Conservation (phyloP, 30 jellyfish, hydroid and myxozoan species). For the Mastigias papua region DNA sequence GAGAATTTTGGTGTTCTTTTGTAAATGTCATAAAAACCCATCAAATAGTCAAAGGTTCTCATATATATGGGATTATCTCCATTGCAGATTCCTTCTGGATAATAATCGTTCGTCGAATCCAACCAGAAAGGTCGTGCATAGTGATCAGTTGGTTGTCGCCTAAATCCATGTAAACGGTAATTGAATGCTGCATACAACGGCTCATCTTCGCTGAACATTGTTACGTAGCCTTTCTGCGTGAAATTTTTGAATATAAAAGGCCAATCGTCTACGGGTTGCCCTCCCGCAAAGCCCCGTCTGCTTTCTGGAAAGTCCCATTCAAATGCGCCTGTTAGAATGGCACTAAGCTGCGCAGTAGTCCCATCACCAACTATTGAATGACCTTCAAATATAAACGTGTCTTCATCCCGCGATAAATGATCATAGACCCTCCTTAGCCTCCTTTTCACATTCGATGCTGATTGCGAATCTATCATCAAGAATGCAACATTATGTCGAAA, state of each 20-base stretch:
- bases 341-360: slow-evolving; percentile 87
- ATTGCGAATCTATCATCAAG: slow-evolving; percentile 81
- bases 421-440: slow-evolving; percentile 52
- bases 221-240: slow-evolving; percentile 62
- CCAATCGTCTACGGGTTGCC: slow-evolving; percentile 79
- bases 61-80: slow-evolving; percentile 42
- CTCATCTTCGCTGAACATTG: slow-evolving; percentile 76
- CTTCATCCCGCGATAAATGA: slow-evolving; percentile 14
- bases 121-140: slow-evolving; percentile 83
- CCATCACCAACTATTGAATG: slow-evolving; percentile 95
- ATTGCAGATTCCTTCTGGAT: slow-evolving; percentile 37
- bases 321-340: slow-evolving; percentile 65
- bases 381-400: slow-evolving; percentile 64
- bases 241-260: slow-evolving; percentile 69
- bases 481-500: slow-evolving; percentile 61
- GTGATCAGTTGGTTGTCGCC: slow-evolving; percentile 74
- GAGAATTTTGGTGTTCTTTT: slow-evolving; percentile 48
- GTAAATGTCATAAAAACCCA: slow-evolving; percentile 46
- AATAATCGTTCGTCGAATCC: slow-evolving; percentile 28
- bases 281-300: slow-evolving; percentile 66
- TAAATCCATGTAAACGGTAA: slow-evolving; percentile 75
- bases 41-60: slow-evolving; percentile 52
- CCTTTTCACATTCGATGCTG: slow-evolving; percentile 78
- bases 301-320: slow-evolving; percentile 86
- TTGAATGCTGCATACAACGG: slow-evolving; percentile 70